Percentiles rank a stretch among this genome's conserved stretches.
Evolutionary conservation across 2,888 invertebrate species (phyloP).

Genomic region (Oegoconia quadripuncta): DNA sequence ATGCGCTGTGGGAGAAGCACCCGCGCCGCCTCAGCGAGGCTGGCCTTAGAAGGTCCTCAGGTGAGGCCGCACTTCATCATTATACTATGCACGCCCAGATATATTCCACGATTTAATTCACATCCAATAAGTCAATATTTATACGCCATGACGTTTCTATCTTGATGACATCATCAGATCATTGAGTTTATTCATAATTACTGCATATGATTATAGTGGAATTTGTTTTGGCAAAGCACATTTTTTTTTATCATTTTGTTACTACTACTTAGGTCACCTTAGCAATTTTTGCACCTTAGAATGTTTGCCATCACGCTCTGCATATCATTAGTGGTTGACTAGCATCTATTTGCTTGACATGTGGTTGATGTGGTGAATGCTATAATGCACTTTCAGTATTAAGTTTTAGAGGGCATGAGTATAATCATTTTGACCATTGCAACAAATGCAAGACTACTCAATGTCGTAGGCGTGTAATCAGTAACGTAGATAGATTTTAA

Average conservation of each 20-base stretch:
- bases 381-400: too few species aligned
- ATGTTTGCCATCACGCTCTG: conserved; percentile 33
- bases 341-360: too few species aligned
- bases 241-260: conserved; percentile 26
- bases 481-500: too few species aligned
- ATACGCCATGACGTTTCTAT: background rate
- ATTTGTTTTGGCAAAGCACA: conserved; percentile 17
- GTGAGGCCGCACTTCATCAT: conserved; percentile 68
- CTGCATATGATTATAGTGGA: conserved; percentile 5
- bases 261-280: conserved; percentile 3
- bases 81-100: conserved; percentile 20
- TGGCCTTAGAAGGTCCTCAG: conserved; percentile 86
- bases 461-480: too few species aligned
- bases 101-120: conserved; percentile 23
- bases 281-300: conserved; percentile 29
- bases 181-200: background rate
- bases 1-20: conserved; percentile 86
- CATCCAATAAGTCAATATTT: too few species aligned
- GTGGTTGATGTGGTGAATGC: too few species aligned
- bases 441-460: too few species aligned
- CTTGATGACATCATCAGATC: conserved; percentile 1
- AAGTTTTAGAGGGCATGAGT: too few species aligned
- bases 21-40: conserved; percentile 87
- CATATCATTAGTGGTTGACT: too few species aligned
- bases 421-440: too few species aligned